These are phyloP conservation scores for Junco hyemalis DNA, from an alignment of 2,113 vertebrate species.

Conservation along the genomic window DNA sequence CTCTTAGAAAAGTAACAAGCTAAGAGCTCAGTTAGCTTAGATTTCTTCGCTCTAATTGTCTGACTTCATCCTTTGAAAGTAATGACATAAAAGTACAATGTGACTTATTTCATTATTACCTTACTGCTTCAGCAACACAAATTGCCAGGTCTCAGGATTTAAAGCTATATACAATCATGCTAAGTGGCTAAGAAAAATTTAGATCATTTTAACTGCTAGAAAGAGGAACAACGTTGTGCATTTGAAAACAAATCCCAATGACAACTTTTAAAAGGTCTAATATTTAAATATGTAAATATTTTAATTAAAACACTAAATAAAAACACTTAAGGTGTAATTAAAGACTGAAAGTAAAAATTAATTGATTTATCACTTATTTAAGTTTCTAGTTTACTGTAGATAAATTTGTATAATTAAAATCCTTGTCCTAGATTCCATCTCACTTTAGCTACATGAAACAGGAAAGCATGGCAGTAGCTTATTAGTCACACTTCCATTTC, in stretches of 20 bases:
- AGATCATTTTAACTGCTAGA: background rate
- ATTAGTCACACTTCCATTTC: background rate
- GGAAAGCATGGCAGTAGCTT: background rate
- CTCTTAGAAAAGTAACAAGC: background rate
- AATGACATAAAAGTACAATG: background rate
- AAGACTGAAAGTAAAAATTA: background rate
- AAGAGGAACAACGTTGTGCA: background rate
- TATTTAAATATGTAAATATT: background rate
- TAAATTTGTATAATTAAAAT: background rate
- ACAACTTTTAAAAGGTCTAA: background rate
- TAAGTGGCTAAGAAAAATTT: background rate
- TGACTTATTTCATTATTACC: background rate
- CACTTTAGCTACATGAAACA: background rate
- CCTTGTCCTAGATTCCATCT: background rate
- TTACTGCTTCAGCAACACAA: background rate
- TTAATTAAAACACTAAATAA: background rate
- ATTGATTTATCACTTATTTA: background rate
- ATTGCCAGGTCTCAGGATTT: background rate
- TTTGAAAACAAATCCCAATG: background rate
- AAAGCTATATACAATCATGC: background rate
- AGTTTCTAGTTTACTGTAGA: background rate
- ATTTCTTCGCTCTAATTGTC: background rate
- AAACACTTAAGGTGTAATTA: background rate
- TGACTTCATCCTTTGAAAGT: background rate
- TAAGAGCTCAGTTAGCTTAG: background rate